phyloP scores from a whole-genome alignment of 2,797 vertebrate genomes.

The Remorina albescens region DNA sequence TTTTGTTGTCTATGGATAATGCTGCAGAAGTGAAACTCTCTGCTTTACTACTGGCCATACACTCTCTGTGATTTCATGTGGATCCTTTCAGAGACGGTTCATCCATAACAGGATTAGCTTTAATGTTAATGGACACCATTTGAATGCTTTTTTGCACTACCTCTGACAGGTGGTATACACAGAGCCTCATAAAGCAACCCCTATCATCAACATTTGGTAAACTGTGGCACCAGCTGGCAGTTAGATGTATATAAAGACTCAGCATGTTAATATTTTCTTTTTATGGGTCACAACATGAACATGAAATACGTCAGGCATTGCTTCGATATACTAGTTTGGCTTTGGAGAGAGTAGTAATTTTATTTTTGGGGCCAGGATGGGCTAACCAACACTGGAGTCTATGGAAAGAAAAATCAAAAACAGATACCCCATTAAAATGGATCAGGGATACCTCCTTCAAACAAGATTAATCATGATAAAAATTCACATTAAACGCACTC shows the following conservation, averaged over 20 bases:
- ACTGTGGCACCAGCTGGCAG: conserved; percentile 21
- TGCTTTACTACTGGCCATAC: conserved; percentile 22
- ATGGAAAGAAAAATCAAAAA: conserved; percentile 48
- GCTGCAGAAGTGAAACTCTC: conserved; percentile 48
- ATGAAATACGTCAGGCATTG: conserved; percentile 25
- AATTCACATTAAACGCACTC: conserved; percentile 71
- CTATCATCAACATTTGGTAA: conserved; percentile 27
- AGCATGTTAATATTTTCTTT: not conserved
- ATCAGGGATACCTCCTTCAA: conserved; percentile 64
- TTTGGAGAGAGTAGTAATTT: conserved; percentile 27
- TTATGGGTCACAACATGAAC: conserved; percentile 12
- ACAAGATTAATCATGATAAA: conserved; percentile 75
- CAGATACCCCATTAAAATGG: conserved; percentile 65
- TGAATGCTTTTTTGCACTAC: conserved; percentile 38
- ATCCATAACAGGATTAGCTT: conserved; percentile 65
- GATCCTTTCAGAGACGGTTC: conserved; percentile 59
- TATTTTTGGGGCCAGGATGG: conserved; percentile 11
- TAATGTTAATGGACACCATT: conserved; percentile 50
- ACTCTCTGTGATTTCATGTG: conserved; percentile 40
- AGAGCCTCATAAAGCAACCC: conserved; percentile 26
- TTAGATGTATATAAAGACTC: conserved; percentile 1
- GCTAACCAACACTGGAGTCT: conserved; percentile 28
- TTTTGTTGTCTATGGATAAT: conserved; percentile 53
- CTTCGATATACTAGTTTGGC: conserved; percentile 5
- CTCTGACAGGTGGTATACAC: conserved; percentile 39